Base-by-base conservation (phyloP, 1,140 invertebrate genomes). In the Reticulitermes speratus region DNA sequence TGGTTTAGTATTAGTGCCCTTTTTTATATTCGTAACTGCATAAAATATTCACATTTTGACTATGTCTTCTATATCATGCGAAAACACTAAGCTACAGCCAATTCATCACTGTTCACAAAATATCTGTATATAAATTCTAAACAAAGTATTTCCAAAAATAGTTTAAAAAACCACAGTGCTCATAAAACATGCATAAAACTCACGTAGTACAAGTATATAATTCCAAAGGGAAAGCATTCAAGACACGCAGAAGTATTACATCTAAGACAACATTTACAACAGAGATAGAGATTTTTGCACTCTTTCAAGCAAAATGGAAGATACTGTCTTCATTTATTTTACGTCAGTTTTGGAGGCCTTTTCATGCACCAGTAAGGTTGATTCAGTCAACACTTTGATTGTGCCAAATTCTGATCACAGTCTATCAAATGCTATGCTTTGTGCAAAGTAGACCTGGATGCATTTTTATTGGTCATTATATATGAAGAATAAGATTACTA, bases 101-200 rank as follows among this genome's bases (percentile, higher is more conserved):
- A 75, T 75, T 30, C n/a, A 30, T 75, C 65, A 75, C 65, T 75
- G 65, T 75, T 75, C 65, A 75, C 65, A 75, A 75, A 30, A 75
- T 7, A 75, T 30, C 25, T 75, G 25, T 75, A 30, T 75, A 75
- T n/a, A 8, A 75, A 25, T 75, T 75, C 65, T 75, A 75, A 75
- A n/a, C 25, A 75, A 75, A 75, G n/a, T n/a, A 30, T 6, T 75
- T 75, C 25, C 65, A 75, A 75, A 75, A 75, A 75, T 75, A 75
- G 59, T 75, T 75, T 75, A 7, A 75, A 75, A 21, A 75, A 30
- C n/a, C 25, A 75, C 65, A 75, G 65, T 8, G 9, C 65, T 75
- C 52, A 30, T 75, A 30, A 11, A 65, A 65, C 59, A 75, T 25
- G n/a, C 65, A 75, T 75, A 75, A 75, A 55, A 75, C n/a, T 75